Evolutionary conservation across 1,140 invertebrate genomes (phyloP), one percentile per base, ranked within the genome.

Genomic region (Drosophila teissieri): DNA sequence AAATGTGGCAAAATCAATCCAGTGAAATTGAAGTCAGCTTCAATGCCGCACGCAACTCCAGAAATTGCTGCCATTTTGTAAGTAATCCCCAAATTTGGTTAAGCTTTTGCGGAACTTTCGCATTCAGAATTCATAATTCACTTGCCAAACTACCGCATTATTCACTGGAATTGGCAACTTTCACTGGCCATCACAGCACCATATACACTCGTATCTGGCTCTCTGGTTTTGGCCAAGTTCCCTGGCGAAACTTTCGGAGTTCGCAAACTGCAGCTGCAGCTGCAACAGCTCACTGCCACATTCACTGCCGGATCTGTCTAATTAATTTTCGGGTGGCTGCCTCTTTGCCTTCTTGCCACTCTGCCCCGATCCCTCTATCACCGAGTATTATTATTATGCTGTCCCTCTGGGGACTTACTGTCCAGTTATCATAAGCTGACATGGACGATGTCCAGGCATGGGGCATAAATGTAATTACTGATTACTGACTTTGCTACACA

Each of bases 231-330:
- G 51, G 34, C 54, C 27, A 34, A 42, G 24, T 58, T 44, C 10
- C 11, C 58, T 14, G n/a, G 19, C 31, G 24, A 44, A 46, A 68
- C 22, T 53, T 22, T 24, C 37, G 40, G 27, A 69, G 49, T 55
- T 48, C 17, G 63, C 63, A 48, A 17, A 7, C 31, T 40, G 63
- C 67, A 68, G 22, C 34, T 24, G 64, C 67, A 68, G 31, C 40
- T 24, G 64, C 36, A 64, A 40, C 39, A 34, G 48, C 62, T 55
- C 27, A 51, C 48, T 67, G 65, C 65, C 49, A 68, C 51, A 68
- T 68, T 69, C 49, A 69, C 69, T 56, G 44, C 36, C 19, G 67
- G 27, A 49, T 48, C 46, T 70, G 64, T 70, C 67, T 70, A 70
- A 70, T 70, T 70, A 70, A 70, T 42, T 70, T 49, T 57, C 11